Evolutionary conservation across 2,888 invertebrate genomes (phyloP).

Genomic region (Osmoderma eremita): DNA sequence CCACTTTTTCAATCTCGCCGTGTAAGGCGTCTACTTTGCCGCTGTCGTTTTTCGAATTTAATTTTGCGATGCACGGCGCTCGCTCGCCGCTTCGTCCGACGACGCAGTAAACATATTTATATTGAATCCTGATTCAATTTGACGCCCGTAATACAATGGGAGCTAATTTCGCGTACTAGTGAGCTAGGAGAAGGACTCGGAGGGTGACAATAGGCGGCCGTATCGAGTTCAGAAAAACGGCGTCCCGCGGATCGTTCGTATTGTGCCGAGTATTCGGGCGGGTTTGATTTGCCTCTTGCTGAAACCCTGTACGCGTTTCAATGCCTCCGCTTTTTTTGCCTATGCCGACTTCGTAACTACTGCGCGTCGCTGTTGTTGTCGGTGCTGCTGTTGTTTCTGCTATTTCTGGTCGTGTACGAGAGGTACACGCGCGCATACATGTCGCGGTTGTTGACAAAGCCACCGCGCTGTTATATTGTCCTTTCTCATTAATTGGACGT

Average conservation of each 20-base stretch:
- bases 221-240: constrained; percentile 49
- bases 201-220: constrained; percentile 47
- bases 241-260: constrained; percentile 48
- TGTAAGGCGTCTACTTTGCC: constrained; percentile 41
- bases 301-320: constrained; percentile 22
- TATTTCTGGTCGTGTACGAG: constrained; percentile 10
- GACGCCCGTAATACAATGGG: constrained; percentile 53
- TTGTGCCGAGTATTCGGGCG: constrained; percentile 49
- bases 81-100: constrained; percentile 25
- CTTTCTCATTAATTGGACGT: constrained; percentile 51
- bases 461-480: constrained; percentile 49
- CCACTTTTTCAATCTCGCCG: constrained; percentile 46
- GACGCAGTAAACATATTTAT: constrained; percentile 51
- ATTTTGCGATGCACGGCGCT: constrained; percentile 42
- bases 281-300: constrained; percentile 41
- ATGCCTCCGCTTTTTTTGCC: constrained; percentile 23
- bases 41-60: constrained; percentile 45
- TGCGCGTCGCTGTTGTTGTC: constrained; percentile 51
- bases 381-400: constrained; percentile 40
- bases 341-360: constrained; percentile 26
- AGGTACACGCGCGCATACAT: constrained; percentile 10
- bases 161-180: constrained; percentile 55
- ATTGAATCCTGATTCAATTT: constrained; percentile 58
- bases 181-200: no score
- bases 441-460: constrained; percentile 54